These are phyloP conservation scores for Lordiphosa andalusiaca DNA, from an alignment of 2,888 invertebrate genomes.

Conservation along the genomic window DNA sequence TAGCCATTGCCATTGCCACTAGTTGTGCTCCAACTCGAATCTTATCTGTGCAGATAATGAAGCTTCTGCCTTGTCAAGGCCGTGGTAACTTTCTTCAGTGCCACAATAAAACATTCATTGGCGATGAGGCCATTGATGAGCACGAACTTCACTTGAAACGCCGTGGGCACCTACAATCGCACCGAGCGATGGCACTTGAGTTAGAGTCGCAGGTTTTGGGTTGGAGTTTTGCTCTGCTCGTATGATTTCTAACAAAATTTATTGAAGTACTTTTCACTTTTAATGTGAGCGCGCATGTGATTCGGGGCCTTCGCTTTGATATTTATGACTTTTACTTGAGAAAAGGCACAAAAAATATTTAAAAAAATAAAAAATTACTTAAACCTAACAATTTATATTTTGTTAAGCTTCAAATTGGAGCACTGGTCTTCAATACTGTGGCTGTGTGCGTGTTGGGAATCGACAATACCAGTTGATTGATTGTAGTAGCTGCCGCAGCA, in stretches of 20 bases:
- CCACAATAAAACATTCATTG: slow-evolving; percentile 5
- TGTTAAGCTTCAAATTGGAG: slow-evolving; percentile 42
- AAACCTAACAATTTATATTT: slow-evolving; percentile 29
- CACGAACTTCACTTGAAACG: slow-evolving; percentile 21
- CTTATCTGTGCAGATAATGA: slow-evolving; percentile 43
- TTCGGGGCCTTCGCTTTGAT: slow-evolving; percentile 56
- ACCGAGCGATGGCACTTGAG: slow-evolving; percentile 14
- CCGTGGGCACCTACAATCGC: slow-evolving; percentile 8
- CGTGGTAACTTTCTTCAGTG: slow-evolving; percentile 55
- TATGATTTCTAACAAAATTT: slow-evolving; percentile 71
- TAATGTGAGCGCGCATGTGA: slow-evolving; percentile 53
- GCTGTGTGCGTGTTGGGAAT: slow-evolving; percentile 19
- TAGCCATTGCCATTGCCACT: slow-evolving; percentile 32
- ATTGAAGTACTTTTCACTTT: slow-evolving; percentile 74
- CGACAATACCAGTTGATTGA: slow-evolving; percentile 61
- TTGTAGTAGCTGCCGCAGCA: slow-evolving; percentile 50
- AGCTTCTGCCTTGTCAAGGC: slow-evolving; percentile 59
- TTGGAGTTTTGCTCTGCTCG: too few species aligned
- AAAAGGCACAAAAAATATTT: slow-evolving; percentile 20
- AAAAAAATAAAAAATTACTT: slow-evolving; percentile 18
- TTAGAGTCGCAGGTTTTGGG: slow-evolving; percentile 1
- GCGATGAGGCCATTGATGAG: slow-evolving; percentile 37
- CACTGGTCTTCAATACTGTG: slow-evolving; percentile 20
- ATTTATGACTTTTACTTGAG: slow-evolving; percentile 68
- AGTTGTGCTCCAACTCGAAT: slow-evolving; percentile 13